phyloP scores from a whole-genome alignment of 92 coral and sea anemone genomes.

The Muricea muricata region DNA sequence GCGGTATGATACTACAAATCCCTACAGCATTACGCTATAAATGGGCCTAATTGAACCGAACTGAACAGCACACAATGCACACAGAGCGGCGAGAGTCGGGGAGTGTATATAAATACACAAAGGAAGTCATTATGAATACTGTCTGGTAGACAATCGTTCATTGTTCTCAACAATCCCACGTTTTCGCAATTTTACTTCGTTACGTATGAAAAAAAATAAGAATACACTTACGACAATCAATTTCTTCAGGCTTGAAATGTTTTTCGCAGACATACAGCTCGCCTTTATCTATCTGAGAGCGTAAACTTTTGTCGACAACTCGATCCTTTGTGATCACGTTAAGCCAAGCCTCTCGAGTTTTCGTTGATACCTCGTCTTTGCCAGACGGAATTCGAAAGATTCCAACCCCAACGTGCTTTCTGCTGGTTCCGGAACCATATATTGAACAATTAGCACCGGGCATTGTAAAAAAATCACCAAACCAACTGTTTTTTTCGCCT shows the following conservation, averaged over 20 bases:
- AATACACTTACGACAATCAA: not conserved
- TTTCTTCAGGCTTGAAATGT: not conserved
- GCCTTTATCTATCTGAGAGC: not conserved
- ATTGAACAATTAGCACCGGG: not conserved
- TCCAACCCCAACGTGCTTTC: not conserved
- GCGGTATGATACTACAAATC: no score
- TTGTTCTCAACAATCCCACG: not conserved
- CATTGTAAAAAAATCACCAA: not conserved
- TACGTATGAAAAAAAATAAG: not conserved
- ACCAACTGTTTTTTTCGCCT: not conserved
- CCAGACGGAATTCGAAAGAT: slow-evolving; percentile 6
- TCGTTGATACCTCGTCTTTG: not conserved
- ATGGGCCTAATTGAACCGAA: no score
- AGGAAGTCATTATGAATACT: no score
- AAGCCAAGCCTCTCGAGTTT: not conserved
- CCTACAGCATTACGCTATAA: no score
- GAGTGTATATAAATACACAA: no score
- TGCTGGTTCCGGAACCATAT: not conserved
- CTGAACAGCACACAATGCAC: no score
- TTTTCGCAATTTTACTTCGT: not conserved
- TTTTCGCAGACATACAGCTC: slow-evolving; percentile 6
- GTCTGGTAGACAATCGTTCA: not conserved
- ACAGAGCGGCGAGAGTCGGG: no score
- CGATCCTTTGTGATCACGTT: not conserved
- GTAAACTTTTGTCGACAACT: not conserved